Base-by-base conservation (phyloP, 1,140 invertebrate genomes). In the Drosophila subobscura region DNA sequence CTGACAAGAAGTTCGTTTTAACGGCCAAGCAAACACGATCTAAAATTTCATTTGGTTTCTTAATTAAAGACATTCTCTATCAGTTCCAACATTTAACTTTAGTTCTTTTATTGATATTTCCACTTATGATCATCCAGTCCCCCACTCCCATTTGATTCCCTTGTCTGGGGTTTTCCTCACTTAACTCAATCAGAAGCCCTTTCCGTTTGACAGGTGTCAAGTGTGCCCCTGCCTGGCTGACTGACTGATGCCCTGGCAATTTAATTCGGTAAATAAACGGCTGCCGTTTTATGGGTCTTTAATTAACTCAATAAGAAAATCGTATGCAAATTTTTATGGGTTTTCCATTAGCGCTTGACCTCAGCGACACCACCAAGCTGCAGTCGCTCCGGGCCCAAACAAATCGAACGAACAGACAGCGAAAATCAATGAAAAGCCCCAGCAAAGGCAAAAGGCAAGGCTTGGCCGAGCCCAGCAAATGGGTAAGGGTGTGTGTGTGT, bases 281-380 rank as follows among this genome's bases (percentile, higher is more conserved):
- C 23, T 23, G 60, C 40, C 40, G 40, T 49, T 46, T 44, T 70
- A 57, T 45, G 53, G 40, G 49, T 6, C 54, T 84, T 84, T 84
- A 85, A 84, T 79, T 73, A 84, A 70, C 76, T 84, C 51, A 74
- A 85, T 79, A 47, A 37, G 72, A 77, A 65, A 80, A 84, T 46
- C 49, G 76, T 57, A 79, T 79, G 67, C 64, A 80, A 72, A 77
- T 80, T 74, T 76, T 71, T 56, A 77, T 74, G 64, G 67, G 63
- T 45, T 85, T 86, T 80, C 60, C 68, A 63, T 77, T 80, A 79
- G 75, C 23, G 73, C 61, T 77, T 66, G 72, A 86, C 59, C 84
- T 73, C 72, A 66, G 53, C 64, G 77, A 72, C 76, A 83, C 77
- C 50, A 75, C 59, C 72, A 41, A n/a, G n/a, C 20, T 10, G 8